Evolutionary conservation across 2,113 vertebrate genomes (phyloP).

Genomic region (Balaenoptera acutorostrata): DNA sequence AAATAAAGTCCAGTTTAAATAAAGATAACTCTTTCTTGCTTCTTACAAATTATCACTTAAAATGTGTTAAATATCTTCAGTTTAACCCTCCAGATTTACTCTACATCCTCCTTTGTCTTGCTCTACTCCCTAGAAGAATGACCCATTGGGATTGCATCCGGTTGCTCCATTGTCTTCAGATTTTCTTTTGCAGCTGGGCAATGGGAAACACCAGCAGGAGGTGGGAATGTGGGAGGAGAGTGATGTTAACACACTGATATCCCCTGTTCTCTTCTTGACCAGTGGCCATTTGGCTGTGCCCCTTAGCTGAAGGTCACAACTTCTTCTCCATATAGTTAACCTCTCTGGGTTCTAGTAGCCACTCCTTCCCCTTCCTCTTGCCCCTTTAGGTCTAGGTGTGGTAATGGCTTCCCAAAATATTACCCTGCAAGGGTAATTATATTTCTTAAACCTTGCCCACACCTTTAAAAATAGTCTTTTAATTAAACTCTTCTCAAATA

Average conservation of each 20-base stretch:
- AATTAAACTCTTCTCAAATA: not conserved
- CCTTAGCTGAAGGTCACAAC: not conserved
- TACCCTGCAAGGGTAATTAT: not conserved
- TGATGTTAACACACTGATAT: not conserved
- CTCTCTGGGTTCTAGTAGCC: not conserved
- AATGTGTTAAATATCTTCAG: not conserved
- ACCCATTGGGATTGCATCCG: not conserved
- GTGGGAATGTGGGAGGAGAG: no score
- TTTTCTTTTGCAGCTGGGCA: fast-evolving
- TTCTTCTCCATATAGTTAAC: not conserved
- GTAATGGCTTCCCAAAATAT: not conserved
- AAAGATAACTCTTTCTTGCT: not conserved
- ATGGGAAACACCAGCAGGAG: not conserved
- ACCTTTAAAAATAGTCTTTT: not conserved
- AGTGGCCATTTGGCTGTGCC: not conserved
- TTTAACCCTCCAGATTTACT: not conserved
- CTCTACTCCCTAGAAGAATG: not conserved
- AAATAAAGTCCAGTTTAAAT: not conserved
- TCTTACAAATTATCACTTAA: not conserved
- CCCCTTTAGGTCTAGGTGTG: not conserved
- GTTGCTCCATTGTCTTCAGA: not conserved
- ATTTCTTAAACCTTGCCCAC: not conserved
- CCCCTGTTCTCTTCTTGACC: not conserved
- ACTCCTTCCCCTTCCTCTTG: not conserved
- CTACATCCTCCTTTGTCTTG: not conserved